Evolutionary conservation across 2,113 vertebrate genomes (phyloP), one percentile per base, ranked within the genome.

Genomic region (Catagonus wagneri): DNA sequence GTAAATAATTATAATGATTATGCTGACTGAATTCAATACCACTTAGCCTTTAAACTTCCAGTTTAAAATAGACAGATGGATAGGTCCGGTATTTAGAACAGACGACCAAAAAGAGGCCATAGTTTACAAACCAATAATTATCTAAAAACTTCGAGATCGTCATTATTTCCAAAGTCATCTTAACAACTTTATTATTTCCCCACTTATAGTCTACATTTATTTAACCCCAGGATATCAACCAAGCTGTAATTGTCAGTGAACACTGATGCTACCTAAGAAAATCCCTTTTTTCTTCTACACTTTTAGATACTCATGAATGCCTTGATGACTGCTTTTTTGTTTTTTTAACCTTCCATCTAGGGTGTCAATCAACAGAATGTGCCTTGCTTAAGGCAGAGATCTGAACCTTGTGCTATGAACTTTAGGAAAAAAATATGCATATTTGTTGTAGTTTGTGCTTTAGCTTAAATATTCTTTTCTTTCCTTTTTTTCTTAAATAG

Each of bases 391-490:
- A 58, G 32, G 1, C 22, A 83, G 66, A 76, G 13, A 95, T 50
- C 27, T 94, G 29, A 66, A 61, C 23, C 25, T 17, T 84, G 76
- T 86, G 17, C 32, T 86, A 11, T 75, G 44, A 96, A 74, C 68
- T 60, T 91, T 81, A 56, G 52, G 76, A 97, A 97, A 93, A 97
- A 93, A 72, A 16, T 61, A 3, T 23, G 14, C 69, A 34, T 75
- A 14, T 9, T 66, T n/a, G 11, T 86, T 72, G 6, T 61, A 71
- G 50, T 56, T 92, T 74, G 52, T 91, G 23, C 52, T 93, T 90
- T 14, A 32, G 17, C 23, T 27, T 60, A 83, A 76, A 78, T 34
- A 90, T 69, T 94, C 14, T 23, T 32, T 29, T 84, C 15, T 76
- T 78, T 71, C 56, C 58, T 44, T 78, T 44, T 44, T 56, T 15